Evolutionary conservation across 2,888 invertebrate genomes (phyloP), one percentile per base, ranked within the genome.

Genomic region (Chrysopilus asiliformis): DNA sequence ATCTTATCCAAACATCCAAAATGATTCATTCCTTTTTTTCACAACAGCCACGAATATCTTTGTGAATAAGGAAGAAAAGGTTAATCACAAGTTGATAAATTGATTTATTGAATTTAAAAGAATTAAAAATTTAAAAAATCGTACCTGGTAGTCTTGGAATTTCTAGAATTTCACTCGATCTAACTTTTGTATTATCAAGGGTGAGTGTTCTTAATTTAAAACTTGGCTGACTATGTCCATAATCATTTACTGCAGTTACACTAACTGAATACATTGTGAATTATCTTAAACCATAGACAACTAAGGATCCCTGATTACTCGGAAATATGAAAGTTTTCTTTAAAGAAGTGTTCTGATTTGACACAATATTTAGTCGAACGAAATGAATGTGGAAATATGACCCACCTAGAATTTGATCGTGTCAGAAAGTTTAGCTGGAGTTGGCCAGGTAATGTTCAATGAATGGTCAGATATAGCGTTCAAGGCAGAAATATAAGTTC

Each of bases 251-350:
- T 1, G 84, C 78, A 1, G 73, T 74, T 8, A 86, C 76, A 1
- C 74, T 71, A 5, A 85, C 68, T 51, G 85, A 82, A 55, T 86
- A 86, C 85, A 85, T 85, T 1, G 83, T 84, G 51, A 80, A 79
- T 0, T 85, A 80, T 9, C 68, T 66, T 22, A 86, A 63, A 52
- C 77, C 70, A 47, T 70, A 72, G 3, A 84, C 53, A 1, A 72
- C 58, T 1, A 76, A 64, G 34, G 60, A 68, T 2, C 71, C 76
- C 47, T 70, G 68, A 43, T 71, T 72, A 4, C 68, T 66, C 3
- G 69, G 67, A 1, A 81, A 77, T 34, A 66, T 64, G 32, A 62
- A 55, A 46, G 66, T 55, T 28, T 69, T 64, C 30, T 69, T 66
- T n/a, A 41, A 26, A 25, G 13, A 14, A 9, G 36, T 16, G 5